Evolutionary conservation across 2,888 invertebrate genomes (phyloP).

Genomic region (Zhuqinia jingwanae): DNA sequence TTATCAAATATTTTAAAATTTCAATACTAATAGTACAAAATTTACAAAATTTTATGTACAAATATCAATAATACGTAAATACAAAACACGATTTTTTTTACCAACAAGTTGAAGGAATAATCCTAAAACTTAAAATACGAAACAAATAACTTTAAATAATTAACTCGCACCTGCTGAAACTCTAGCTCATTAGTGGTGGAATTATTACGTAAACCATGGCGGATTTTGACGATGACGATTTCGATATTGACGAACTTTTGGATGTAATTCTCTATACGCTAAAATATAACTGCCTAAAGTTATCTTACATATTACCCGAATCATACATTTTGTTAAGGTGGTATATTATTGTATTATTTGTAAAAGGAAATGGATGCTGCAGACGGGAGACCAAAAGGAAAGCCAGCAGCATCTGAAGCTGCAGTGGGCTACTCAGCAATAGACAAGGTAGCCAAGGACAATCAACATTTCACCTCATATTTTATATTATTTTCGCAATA

Average conservation of each 20-base stretch:
- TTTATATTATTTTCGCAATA: neutral
- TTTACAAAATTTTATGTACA: neutral
- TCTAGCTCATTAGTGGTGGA: too few species aligned
- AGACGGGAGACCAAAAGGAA: conserved; percentile 41
- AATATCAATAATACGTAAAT: neutral
- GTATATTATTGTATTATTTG: neutral
- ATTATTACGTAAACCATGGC: conserved; percentile 43
- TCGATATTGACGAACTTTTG: conserved; percentile 75
- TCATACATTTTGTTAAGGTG: too few species aligned
- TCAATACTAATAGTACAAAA: too few species aligned
- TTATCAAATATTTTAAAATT: too few species aligned
- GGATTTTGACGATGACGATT: conserved; percentile 73
- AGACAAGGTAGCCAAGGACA: conserved; percentile 46
- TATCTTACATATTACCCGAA: too few species aligned
- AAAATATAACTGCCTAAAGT: neutral
- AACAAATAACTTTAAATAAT: too few species aligned
- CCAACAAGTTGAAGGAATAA: too few species aligned
- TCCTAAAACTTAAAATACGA: too few species aligned
- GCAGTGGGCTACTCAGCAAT: neutral
- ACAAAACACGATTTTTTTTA: neutral
- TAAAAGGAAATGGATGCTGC: conserved; percentile 72
- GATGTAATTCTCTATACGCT: conserved; percentile 58
- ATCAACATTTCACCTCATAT: neutral
- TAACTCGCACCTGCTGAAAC: too few species aligned
- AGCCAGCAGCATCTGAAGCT: neutral